A percentile compares a stretch with the other conserved stretches of the same genome.
phyloP scores from a whole-genome alignment of 2,113 vertebrate species.

The Siphamia tubifer region DNA sequence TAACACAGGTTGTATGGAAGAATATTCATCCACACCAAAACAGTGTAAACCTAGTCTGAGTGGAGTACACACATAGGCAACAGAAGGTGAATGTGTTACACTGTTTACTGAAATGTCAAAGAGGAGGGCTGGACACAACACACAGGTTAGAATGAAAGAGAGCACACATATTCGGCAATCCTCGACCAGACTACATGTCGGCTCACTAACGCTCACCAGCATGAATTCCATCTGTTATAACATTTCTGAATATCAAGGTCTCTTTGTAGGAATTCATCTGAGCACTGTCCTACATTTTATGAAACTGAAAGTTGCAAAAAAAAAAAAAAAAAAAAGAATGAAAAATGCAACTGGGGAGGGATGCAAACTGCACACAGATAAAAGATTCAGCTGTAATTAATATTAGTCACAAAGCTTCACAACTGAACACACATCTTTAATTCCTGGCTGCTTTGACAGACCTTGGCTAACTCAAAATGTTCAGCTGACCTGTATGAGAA shows the following conservation, averaged over 20 bases:
- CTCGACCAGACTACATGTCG: slow-evolving; percentile 48
- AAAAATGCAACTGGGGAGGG: no score
- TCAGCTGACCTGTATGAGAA: no score
- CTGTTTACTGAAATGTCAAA: slow-evolving; percentile 44
- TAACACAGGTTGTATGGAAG: slow-evolving; percentile 6
- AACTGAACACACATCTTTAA: no score
- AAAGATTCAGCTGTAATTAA: no score
- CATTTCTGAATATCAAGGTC: slow-evolving; percentile 24
- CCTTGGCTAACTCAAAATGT: no score
- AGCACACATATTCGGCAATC: slow-evolving; percentile 26
- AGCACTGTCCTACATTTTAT: slow-evolving; percentile 31
- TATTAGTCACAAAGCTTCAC: no score
- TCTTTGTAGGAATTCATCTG: slow-evolving; percentile 7
- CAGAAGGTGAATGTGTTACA: slow-evolving; percentile 47
- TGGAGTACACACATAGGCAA: background rate
- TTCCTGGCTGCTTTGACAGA: no score
- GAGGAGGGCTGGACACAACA: slow-evolving; percentile 21
- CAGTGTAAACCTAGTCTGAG: slow-evolving; percentile 2
- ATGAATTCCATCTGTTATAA: slow-evolving; percentile 41
- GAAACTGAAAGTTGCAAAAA: background rate
- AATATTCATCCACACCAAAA: background rate
- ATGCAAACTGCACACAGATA: no score
- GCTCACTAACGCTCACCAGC: slow-evolving; percentile 40
- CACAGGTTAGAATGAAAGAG: slow-evolving; percentile 15
- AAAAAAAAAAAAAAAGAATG: background rate